These are phyloP conservation scores for Mythimna pallens DNA, from an alignment of 2,888 invertebrate species.

Conservation along the genomic window DNA sequence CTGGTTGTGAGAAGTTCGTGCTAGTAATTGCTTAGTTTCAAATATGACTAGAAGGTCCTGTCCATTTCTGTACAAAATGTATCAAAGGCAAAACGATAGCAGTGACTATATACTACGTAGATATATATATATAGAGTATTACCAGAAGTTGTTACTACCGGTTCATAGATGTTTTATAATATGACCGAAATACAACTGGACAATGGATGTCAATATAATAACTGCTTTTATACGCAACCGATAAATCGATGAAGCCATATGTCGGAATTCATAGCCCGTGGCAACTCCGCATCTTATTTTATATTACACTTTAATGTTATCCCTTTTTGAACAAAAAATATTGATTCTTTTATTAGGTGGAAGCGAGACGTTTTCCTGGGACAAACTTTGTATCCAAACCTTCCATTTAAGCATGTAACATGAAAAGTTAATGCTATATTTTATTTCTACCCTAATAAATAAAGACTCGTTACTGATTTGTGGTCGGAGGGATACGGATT, in stretches of 20 bases:
- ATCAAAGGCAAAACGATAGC: not conserved
- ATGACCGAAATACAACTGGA: conserved; percentile 6
- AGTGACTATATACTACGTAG: not conserved
- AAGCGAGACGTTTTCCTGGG: conserved; percentile 48
- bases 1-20: conserved; percentile 19
- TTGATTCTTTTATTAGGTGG: conserved; percentile 52
- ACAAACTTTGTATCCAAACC: conserved; percentile 61
- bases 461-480: conserved; percentile 64
- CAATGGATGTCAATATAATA: conserved; percentile 6
- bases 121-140: too few species aligned
- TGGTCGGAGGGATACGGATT: conserved; percentile 60
- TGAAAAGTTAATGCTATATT: conserved; percentile 67
- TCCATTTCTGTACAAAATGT: not conserved
- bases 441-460: conserved; percentile 68
- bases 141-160: conserved; percentile 9
- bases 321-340: conserved; percentile 52
- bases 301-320: conserved; percentile 53
- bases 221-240: conserved; percentile 9
- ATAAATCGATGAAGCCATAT: conserved; percentile 45
- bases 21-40: conserved; percentile 14
- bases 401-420: conserved; percentile 62
- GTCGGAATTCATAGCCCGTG: conserved; percentile 36
- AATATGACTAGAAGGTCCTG: conserved; percentile 14
- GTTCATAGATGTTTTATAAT: not conserved
- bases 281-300: conserved; percentile 37